phyloP scores from a whole-genome alignment of 2,797 vertebrate species.

The Rhinoraja longicauda region DNA sequence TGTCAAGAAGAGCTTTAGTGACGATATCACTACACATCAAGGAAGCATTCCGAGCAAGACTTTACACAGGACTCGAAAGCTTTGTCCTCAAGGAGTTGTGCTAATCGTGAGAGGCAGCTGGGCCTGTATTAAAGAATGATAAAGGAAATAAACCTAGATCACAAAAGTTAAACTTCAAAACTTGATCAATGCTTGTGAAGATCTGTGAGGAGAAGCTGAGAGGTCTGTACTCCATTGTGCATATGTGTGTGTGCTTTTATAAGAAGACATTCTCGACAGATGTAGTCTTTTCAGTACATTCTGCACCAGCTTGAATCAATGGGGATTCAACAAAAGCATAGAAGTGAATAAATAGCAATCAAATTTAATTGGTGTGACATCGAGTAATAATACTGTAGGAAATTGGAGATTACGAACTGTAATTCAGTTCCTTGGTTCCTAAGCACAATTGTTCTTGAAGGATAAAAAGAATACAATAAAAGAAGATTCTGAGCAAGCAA shows the following conservation, averaged over 20 bases:
- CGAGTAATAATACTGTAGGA: not conserved
- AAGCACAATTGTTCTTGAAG: not conserved
- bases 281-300: not conserved
- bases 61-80: not conserved
- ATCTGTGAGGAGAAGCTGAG: constrained; percentile 3
- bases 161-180: not conserved
- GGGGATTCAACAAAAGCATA: not conserved
- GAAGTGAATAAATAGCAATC: constrained; percentile 7
- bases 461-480: not conserved
- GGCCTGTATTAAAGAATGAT: not conserved
- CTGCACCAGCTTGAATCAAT: not conserved
- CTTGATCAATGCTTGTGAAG: not conserved
- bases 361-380: not conserved
- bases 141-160: not conserved
- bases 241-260: not conserved
- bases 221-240: not conserved
- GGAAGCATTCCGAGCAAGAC: not conserved
- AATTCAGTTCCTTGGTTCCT: not conserved
- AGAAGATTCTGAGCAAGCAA: not conserved
- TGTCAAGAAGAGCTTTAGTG: not conserved
- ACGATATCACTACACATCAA: not conserved
- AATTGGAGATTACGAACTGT: not conserved
- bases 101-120: not conserved
- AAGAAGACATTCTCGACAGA: not conserved
- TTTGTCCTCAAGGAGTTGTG: not conserved